Percentiles rank a stretch among this genome's conserved stretches.
These are phyloP conservation scores for Corythornis vintsioides DNA, from an alignment of 2,113 vertebrate genomes.

Conservation along the genomic window DNA sequence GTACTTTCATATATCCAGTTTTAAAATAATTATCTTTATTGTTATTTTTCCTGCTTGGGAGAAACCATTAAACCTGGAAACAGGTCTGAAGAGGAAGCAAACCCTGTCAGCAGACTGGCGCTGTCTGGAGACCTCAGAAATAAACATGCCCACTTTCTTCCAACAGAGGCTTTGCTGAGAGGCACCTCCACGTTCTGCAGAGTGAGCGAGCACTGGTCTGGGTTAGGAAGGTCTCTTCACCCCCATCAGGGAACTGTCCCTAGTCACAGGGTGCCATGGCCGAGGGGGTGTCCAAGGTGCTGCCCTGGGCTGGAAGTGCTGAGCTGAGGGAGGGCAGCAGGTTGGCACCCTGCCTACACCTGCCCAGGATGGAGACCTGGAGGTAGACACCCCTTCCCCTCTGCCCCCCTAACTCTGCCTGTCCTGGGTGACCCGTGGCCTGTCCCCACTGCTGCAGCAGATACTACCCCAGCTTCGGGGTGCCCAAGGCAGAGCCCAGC, in stretches of 20 bases:
- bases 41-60: conserved; percentile 8
- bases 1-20: conserved; percentile 15
- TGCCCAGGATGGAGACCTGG: neutral
- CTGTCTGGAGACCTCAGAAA: neutral
- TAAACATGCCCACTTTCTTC: neutral
- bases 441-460: neutral
- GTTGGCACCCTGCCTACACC: neutral
- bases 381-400: neutral
- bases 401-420: neutral
- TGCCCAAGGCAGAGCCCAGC: neutral
- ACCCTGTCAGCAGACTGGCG: neutral
- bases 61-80: neutral
- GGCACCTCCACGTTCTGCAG: neutral
- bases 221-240: neutral
- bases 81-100: neutral
- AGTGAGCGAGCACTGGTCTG: neutral
- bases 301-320: neutral
- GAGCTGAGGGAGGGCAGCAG: neutral
- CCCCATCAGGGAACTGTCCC: fast-evolving
- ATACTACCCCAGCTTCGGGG: neutral
- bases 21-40: conserved; percentile 15
- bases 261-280: fast-evolving
- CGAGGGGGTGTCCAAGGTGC: neutral
- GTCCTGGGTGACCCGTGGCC: neutral
- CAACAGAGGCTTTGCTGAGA: neutral